These are phyloP conservation scores for Aphaenogaster rudis DNA, from an alignment of 1,140 invertebrate genomes.

Conservation along the genomic window DNA sequence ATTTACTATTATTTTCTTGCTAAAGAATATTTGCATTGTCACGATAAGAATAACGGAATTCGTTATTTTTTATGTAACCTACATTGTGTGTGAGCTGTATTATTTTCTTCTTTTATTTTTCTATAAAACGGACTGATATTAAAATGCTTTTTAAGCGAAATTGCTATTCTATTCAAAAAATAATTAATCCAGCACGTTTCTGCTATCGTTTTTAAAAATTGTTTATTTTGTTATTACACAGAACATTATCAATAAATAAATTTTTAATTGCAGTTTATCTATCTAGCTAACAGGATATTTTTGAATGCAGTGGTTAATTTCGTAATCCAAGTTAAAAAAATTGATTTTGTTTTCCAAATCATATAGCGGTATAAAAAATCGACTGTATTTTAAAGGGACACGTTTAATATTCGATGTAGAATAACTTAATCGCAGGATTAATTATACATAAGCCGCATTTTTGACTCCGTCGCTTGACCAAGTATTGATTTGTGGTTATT, in stretches of 20 bases:
- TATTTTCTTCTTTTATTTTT: not conserved
- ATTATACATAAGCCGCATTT: slow-evolving; percentile 18
- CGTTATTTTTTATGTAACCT: not conserved
- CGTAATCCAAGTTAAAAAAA: slow-evolving; percentile 1
- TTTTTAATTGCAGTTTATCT: not conserved
- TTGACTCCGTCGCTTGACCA: not conserved
- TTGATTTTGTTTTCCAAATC: not conserved
- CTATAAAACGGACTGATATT: not conserved
- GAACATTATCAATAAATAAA: not conserved
- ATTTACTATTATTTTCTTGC: not conserved
- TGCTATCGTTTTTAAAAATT: not conserved
- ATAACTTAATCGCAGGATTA: slow-evolving; percentile 22
- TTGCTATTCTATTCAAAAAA: slow-evolving; percentile 16
- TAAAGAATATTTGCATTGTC: not conserved
- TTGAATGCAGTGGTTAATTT: slow-evolving; percentile 5
- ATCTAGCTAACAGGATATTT: not conserved
- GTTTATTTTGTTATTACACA: not conserved
- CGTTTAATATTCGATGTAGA: not conserved
- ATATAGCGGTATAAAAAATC: not conserved
- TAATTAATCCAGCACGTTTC: slow-evolving; percentile 16
- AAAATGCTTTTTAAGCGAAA: slow-evolving; percentile 10
- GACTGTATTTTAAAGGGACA: not conserved
- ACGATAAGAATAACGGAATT: not conserved
- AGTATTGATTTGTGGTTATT: slow-evolving; percentile 43
- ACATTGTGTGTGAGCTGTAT: not conserved